Conservation (phyloP, 2,113 vertebrate genomes). For the Arizona elegans region DNA sequence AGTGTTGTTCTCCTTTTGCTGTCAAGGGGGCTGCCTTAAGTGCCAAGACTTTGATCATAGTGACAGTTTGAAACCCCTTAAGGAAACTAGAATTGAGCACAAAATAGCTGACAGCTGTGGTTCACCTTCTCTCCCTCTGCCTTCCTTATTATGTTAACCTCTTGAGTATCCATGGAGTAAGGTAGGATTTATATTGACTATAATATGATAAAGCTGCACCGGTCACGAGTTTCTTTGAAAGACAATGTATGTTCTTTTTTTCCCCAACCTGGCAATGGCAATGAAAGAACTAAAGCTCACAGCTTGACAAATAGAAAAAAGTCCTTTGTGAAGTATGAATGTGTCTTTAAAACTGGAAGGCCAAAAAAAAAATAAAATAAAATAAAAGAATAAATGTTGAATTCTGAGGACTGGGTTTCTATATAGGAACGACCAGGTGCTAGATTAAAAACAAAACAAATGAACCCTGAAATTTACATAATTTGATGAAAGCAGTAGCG, state of each 20-base stretch:
- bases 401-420: background rate
- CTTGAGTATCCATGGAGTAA: conserved; percentile 45
- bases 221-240: conserved; percentile 24
- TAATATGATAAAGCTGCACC: conserved; percentile 22
- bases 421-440: background rate
- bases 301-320: background rate
- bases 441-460: background rate
- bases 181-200: conserved; percentile 8
- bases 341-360: background rate
- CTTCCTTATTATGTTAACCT: conserved; percentile 48
- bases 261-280: background rate
- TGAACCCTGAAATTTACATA: background rate
- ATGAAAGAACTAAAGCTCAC: conserved; percentile 7
- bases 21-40: conserved; percentile 46
- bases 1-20: conserved; percentile 45
- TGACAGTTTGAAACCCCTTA: conserved; percentile 64
- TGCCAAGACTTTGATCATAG: conserved; percentile 64
- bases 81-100: conserved; percentile 61
- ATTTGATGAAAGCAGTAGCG: background rate
- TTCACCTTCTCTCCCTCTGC: conserved; percentile 38
- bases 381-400: conserved; percentile 20
- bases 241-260: conserved; percentile 30
- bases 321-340: background rate
- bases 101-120: conserved; percentile 56
- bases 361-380: too few relatives aligned